These are phyloP conservation scores for Parnassius smintheus DNA, from an alignment of 2,888 invertebrate genomes.

Conservation along the genomic window DNA sequence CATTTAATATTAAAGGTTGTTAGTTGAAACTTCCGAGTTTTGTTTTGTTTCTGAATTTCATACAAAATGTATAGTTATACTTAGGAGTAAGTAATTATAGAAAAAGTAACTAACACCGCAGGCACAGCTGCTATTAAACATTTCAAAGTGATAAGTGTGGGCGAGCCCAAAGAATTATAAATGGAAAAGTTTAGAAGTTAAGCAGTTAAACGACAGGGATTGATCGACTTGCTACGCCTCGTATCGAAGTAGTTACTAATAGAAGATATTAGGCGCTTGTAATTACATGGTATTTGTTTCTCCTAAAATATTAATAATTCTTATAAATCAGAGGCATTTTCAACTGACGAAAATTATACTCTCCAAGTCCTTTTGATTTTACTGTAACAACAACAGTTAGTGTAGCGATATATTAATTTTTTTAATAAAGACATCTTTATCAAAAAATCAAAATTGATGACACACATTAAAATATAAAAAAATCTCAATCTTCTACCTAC, in stretches of 20 bases:
- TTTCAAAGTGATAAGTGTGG: slow-evolving; percentile 30
- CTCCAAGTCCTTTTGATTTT: too few species aligned
- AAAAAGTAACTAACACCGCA: neutral
- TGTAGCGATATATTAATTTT: too few species aligned
- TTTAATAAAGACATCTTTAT: too few species aligned
- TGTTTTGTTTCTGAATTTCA: neutral
- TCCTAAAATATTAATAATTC: neutral
- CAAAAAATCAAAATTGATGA: too few species aligned
- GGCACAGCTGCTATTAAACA: slow-evolving; percentile 6
- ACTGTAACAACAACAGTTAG: too few species aligned
- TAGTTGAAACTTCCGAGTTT: slow-evolving; percentile 4
- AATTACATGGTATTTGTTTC: slow-evolving; percentile 23
- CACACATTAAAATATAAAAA: too few species aligned
- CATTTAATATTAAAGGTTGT: slow-evolving; percentile 10
- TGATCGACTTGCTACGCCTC: slow-evolving; percentile 37
- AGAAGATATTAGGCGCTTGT: slow-evolving; percentile 14
- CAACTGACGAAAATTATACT: too few species aligned
- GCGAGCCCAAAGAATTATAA: slow-evolving; percentile 36
- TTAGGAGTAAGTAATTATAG: neutral
- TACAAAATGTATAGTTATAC: neutral
- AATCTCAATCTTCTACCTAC: too few species aligned
- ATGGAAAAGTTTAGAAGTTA: slow-evolving; percentile 36
- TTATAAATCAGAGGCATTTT: too few species aligned
- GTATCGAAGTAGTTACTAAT: slow-evolving; percentile 26
- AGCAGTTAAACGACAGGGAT: slow-evolving; percentile 32